Evolutionary conservation across 2,113 vertebrate species (phyloP).

Genomic region (Myanophis thanlyinensis): DNA sequence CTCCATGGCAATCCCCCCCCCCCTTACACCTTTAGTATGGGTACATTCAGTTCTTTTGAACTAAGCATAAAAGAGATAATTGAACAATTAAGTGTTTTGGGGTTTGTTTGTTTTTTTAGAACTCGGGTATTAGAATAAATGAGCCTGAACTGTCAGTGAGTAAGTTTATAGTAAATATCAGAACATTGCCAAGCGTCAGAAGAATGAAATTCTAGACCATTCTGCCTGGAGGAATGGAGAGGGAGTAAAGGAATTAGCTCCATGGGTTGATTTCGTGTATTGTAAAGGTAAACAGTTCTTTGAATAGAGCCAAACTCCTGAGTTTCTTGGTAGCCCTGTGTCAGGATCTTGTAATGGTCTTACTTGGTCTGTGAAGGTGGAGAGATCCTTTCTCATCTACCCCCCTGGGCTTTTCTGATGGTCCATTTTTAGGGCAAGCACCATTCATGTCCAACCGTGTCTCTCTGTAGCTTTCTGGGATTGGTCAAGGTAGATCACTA

Average conservation of each 20-base stretch:
- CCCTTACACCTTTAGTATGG: neutral
- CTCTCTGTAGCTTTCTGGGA: neutral
- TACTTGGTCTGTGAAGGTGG: neutral
- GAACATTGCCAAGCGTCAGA: slow-evolving; percentile 8
- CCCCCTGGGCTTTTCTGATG: neutral
- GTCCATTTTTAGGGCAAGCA: neutral
- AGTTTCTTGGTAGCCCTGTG: neutral
- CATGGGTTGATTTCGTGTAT: neutral
- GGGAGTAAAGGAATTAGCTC: neutral
- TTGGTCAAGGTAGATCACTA: neutral
- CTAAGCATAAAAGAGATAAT: neutral
- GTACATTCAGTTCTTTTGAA: slow-evolving; percentile 3
- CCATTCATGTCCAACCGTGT: neutral
- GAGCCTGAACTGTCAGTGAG: neutral
- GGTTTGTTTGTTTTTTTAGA: neutral
- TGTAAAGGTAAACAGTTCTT: neutral
- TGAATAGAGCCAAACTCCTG: neutral
- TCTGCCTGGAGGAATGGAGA: neutral
- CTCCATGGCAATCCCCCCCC: neutral
- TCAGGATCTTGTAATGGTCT: neutral
- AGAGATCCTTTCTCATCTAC: neutral
- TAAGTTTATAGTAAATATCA: neutral
- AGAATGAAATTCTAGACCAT: slow-evolving; percentile 20
- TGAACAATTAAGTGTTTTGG: neutral
- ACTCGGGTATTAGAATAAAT: neutral